Base-by-base conservation (phyloP, 2,888 invertebrate genomes). In the Plemyria rubiginata region DNA sequence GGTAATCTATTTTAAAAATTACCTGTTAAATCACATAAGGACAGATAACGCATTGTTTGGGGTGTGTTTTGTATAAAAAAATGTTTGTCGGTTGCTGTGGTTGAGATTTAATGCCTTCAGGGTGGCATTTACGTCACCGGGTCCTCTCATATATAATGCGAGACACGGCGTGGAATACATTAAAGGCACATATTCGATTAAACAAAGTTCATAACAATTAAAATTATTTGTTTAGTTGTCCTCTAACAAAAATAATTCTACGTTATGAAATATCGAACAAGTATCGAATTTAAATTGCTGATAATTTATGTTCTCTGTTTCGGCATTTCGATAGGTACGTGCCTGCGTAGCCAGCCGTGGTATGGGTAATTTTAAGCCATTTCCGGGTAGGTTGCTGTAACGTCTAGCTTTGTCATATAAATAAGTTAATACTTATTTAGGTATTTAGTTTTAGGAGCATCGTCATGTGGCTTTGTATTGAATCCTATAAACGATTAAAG, bases 1-100 rank as follows among this genome's bases (percentile, higher is more conserved):
- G 82, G 87, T 89, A 90, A 90, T 92, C 87, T 90, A 86, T 92
- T 90, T 81, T 76, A 77, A 86, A 92, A 90, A 91, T 90, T 90
- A 91, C 90, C 90, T 89, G 90, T 90, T 92, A 92, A 91, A 92
- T 92, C 91, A 92, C 92, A 91, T 91, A 87, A 87, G 88, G 88
- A 89, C 85, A 89, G 90, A 91, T 91, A 91, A 88, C 84, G 80
- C 86, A 87, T 89, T 90, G 90, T 91, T 86, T 82, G 83, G 86
- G 84, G 74, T 86, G 84, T 86, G 84, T 86, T 86, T 81, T 78
- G 77, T 74, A 85, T 78, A 86, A 60, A 88, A 88, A 91, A 89
- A 88, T 85, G 81, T 86, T 87, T 88, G 88, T 89, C 87, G 90
- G 89, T 68, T 80, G 81, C 79, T 78, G 76, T 80, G 79, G 76